Conservation (phyloP, 2,888 invertebrate genomes). For the Digitonthophagus gazella region DNA sequence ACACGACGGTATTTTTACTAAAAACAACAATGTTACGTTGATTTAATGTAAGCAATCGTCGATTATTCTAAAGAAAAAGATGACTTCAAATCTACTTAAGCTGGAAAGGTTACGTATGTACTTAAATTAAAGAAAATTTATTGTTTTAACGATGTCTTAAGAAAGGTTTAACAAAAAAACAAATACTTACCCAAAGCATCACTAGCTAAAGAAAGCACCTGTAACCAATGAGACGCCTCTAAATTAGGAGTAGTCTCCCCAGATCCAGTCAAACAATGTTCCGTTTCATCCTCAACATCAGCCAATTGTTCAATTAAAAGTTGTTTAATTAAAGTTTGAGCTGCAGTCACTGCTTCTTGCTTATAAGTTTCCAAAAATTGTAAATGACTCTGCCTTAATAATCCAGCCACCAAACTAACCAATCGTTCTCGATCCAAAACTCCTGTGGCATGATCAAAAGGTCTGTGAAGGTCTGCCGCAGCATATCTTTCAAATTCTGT, state of each 20-base stretch:
- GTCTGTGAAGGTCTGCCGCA: constrained; percentile 87
- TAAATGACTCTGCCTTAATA: constrained; percentile 82
- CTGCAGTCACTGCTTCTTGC: constrained; percentile 85
- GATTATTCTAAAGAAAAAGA: too few species aligned
- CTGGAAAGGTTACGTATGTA: too few species aligned
- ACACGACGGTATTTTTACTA: too few species aligned
- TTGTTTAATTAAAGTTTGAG: constrained; percentile 87
- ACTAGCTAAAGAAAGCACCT: constrained; percentile 46
- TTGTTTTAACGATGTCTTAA: too few species aligned
- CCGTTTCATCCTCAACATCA: constrained; percentile 56
- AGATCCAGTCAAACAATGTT: constrained; percentile 56
- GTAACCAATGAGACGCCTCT: constrained; percentile 49
- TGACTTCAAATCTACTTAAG: too few species aligned
- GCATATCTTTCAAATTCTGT: constrained; percentile 90
- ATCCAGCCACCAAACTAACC: constrained; percentile 69
- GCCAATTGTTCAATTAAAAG: constrained; percentile 77
- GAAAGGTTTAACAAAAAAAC: too few species aligned
- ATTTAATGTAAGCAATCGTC: too few species aligned
- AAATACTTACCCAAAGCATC: constrained; percentile 45
- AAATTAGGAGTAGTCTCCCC: constrained; percentile 48
- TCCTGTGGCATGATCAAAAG: constrained; percentile 60
- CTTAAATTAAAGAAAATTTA: too few species aligned
- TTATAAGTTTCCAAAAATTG: constrained; percentile 84
- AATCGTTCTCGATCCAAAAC: constrained; percentile 78
- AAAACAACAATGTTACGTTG: too few species aligned